Base-by-base conservation (phyloP, 2,797 vertebrate species). In the Sebastes kiyomatsui region DNA sequence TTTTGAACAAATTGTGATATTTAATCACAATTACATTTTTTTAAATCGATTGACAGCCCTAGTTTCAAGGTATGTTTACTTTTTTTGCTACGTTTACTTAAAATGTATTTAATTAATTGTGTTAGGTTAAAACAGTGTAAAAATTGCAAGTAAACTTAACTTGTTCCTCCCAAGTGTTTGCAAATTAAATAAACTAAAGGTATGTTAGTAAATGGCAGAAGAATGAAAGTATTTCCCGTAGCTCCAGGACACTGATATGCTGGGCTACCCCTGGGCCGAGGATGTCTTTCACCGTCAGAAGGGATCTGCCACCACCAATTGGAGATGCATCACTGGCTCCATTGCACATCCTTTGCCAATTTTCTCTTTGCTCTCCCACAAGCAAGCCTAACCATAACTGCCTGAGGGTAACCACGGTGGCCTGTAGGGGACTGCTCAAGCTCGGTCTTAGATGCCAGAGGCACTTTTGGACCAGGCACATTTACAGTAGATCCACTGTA, bases 251-350 rank as follows among this genome's bases (percentile, higher is more conserved):
- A 65, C 10, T 35, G 55, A 67, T 23, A 62, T 49, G n/a, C 14
- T 27, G 18, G 16, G 42, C 25, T 66, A 42, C 6, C 55, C 25
- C 18, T 32, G 49, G 23, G 5, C 59, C 10, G 18, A 2, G 33
- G 1, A 3, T 38, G 1, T 42, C 27, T 56, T 65, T 42, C 12
- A 33, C 60, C n/a, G 64, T 77, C 66, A 68, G 75, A 25, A 66
- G 20, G 20, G 55, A 88, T 66, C 65, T 67, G 56, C 81, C 80
- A 52, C 75, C 35, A 67, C 67, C 55, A 35, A 54, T 61, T 67
- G 54, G 33, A 67, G 18, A 83, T 55, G 73, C 85, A 83, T 84
- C 70, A 65, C 27, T 84, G 72, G 68, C 74, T 85, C 25, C 11
- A 1, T 32, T 68, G 54, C 42, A 52, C 20, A 70, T 67, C 22